These are phyloP conservation scores for Gyps fulvus DNA, from an alignment of 2,113 vertebrate species.

Conservation along the genomic window DNA sequence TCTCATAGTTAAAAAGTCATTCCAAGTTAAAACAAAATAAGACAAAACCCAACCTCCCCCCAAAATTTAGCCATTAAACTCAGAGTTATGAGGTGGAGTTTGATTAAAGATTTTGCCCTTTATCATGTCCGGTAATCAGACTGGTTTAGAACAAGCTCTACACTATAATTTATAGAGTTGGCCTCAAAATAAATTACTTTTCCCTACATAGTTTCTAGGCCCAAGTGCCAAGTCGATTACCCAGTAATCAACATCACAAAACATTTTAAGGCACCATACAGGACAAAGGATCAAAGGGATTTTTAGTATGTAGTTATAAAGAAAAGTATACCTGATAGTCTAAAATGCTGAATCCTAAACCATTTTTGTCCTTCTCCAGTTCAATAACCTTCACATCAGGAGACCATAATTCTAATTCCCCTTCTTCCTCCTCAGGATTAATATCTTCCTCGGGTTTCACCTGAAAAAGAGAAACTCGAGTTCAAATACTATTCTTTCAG, in stretches of 20 bases:
- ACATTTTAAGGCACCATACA: not conserved
- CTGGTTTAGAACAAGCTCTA: not conserved
- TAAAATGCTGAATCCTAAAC: constrained; percentile 96
- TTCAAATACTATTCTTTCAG: not conserved
- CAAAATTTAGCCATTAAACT: not conserved
- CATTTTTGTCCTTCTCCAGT: constrained; percentile 84
- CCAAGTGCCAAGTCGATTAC: not conserved
- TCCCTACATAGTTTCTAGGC: not conserved
- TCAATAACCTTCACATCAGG: constrained; percentile 83
- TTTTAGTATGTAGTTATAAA: not conserved
- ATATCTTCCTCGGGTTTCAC: constrained; percentile 28
- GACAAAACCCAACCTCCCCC: not conserved
- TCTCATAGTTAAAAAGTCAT: not conserved
- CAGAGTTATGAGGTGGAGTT: not conserved
- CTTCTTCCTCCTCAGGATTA: constrained; percentile 75
- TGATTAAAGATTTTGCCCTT: not conserved
- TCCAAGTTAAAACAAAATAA: not conserved
- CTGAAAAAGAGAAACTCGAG: constrained; percentile 51
- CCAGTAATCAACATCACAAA: not conserved
- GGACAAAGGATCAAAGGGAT: not conserved
- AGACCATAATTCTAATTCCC: constrained; percentile 90
- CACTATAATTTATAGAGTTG: not conserved
- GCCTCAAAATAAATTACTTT: not conserved
- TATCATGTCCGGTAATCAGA: not conserved
- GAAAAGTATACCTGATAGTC: constrained; percentile 89